phyloP scores from a whole-genome alignment of 2,113 vertebrate genomes.

The Halichoeres trimaculatus region DNA sequence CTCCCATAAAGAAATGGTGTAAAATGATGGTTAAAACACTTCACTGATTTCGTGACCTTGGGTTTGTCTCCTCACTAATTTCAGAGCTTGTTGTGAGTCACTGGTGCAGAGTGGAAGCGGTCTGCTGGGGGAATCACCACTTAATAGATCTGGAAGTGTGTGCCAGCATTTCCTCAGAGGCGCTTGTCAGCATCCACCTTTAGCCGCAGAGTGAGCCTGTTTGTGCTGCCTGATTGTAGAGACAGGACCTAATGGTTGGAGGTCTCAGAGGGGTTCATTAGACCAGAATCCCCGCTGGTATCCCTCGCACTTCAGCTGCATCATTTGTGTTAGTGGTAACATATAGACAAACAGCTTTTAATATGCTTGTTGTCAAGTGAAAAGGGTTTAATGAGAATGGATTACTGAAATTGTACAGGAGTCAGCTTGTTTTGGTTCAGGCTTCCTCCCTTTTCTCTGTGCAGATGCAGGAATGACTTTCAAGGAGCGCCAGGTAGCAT shows the following conservation, averaged over 20 bases:
- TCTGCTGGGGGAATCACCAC: slow-evolving; percentile 36
- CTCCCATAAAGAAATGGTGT: slow-evolving; percentile 3
- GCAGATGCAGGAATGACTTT: slow-evolving; percentile 36
- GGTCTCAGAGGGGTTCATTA: slow-evolving; percentile 76
- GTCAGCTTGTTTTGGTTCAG: slow-evolving; percentile 12
- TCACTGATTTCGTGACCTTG: not conserved
- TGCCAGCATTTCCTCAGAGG: slow-evolving; percentile 45
- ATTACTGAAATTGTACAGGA: slow-evolving; percentile 37
- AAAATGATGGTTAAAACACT: not conserved
- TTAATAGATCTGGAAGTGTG: slow-evolving; percentile 55
- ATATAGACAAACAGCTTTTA: slow-evolving; percentile 23
- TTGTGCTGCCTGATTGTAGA: slow-evolving; percentile 40
- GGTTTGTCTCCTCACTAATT: slow-evolving; percentile 18
- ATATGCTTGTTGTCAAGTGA: slow-evolving; percentile 28
- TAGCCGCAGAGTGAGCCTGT: slow-evolving; percentile 10
- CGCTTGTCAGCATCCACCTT: slow-evolving; percentile 48
- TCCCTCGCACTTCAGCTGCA: slow-evolving; percentile 34
- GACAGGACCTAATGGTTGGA: slow-evolving; percentile 20
- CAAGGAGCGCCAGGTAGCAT: slow-evolving; percentile 18
- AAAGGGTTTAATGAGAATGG: slow-evolving; percentile 68
- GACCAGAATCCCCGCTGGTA: slow-evolving; percentile 32
- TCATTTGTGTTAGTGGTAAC: slow-evolving; percentile 55
- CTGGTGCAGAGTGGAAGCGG: slow-evolving; percentile 28
- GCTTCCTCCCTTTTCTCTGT: slow-evolving; percentile 6
- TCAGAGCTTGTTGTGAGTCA: slow-evolving; percentile 43